These are phyloP conservation scores for Phrynosoma blainvillii DNA, from an alignment of 2,113 vertebrate species.

Conservation along the genomic window DNA sequence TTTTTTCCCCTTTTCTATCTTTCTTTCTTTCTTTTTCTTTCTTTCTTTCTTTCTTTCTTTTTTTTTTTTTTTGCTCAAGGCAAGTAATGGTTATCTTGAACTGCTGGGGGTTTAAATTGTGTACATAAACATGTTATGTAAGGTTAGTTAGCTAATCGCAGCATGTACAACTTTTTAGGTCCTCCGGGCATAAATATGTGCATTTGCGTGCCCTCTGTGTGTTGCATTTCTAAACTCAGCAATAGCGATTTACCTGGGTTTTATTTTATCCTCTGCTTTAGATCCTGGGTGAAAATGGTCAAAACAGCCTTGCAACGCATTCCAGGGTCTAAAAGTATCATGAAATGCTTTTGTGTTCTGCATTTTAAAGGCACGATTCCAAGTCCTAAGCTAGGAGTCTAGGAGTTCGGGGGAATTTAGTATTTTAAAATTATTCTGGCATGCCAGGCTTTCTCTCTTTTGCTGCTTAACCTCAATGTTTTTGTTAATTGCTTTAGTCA, in stretches of 20 bases:
- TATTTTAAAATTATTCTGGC: not conserved
- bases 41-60: too few species aligned
- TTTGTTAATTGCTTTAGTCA: fast-evolving
- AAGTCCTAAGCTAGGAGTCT: not conserved
- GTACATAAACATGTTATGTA: constrained; percentile 65
- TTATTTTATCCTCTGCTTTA: not conserved
- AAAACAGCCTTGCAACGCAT: constrained; percentile 10
- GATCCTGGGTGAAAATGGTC: not conserved
- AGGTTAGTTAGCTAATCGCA: constrained; percentile 58
- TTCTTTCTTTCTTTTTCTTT: too few species aligned
- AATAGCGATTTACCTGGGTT: not conserved
- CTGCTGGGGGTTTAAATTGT: constrained; percentile 54
- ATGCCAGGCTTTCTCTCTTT: constrained; percentile 5
- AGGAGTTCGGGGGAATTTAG: not conserved
- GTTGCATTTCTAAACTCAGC: not conserved
- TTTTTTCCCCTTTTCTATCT: too few species aligned
- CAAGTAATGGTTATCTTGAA: constrained; percentile 50
- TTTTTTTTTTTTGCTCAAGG: constrained; percentile 42
- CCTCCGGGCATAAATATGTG: constrained; percentile 43
- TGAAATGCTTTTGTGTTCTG: constrained; percentile 4
- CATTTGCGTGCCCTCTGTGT: not conserved
- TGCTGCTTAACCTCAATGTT: constrained; percentile 3
- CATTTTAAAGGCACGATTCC: not conserved
- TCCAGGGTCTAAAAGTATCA: not conserved
- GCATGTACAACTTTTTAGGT: constrained; percentile 59